Conservation (phyloP, 2,797 vertebrate species). For the Rhabdophis nuchalis region DNA sequence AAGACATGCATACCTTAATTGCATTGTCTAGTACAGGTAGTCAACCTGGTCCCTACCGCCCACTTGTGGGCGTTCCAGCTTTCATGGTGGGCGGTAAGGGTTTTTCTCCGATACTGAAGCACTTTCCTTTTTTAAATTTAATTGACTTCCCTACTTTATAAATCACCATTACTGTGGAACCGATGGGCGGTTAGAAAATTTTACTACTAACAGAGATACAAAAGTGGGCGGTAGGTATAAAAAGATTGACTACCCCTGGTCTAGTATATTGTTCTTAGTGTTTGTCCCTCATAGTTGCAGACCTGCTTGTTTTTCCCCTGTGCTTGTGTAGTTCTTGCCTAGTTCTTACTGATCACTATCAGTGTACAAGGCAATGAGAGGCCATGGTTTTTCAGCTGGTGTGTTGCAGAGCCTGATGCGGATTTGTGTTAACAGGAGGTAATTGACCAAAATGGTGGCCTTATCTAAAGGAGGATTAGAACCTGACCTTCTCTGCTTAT, state of each 20-base stretch:
- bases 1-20: background rate
- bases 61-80: no score
- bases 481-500: background rate
- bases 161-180: no score
- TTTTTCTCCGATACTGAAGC: no score
- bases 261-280: background rate
- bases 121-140: no score
- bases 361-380: background rate
- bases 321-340: background rate
- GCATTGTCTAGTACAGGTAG: background rate
- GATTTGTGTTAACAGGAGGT: background rate
- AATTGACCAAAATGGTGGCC: background rate
- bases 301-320: background rate
- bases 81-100: no score
- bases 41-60: no score
- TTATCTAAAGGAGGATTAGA: background rate
- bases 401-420: background rate
- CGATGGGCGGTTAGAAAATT: no score
- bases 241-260: no score
- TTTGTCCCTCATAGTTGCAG: background rate
- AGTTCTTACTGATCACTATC: background rate
- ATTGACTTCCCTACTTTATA: no score
- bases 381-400: background rate
- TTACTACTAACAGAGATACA: no score
- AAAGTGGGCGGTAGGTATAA: no score